Evolutionary conservation across 2,113 vertebrate species (phyloP), one percentile per base, ranked within the genome.

Genomic region (Origma solitaria): DNA sequence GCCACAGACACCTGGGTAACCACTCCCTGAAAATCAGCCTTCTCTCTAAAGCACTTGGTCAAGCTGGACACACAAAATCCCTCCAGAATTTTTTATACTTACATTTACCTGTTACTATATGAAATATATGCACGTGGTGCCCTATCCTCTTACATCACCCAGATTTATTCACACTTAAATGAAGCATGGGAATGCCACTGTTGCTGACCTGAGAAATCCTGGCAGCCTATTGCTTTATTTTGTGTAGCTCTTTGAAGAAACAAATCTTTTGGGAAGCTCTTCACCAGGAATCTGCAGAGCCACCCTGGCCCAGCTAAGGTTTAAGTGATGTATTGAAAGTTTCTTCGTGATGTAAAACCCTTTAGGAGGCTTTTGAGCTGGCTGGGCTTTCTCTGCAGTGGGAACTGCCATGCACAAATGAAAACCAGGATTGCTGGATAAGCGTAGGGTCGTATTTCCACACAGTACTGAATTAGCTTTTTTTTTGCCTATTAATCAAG

Each of bases 151-250:
- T 65, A 40, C 16, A 60, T 12, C 15, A 8, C 76, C 49, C 23
- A 33, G 53, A 73, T 58, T 72, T 76, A 82, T 51, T 84, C 40
- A 23, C 42, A 53, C 11, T 44, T 51, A 24, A 62, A 69, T 17
- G 23, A 37, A 82, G n/a, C 12, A 14, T 12, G 10, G 15, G 22
- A 11, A 16, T 0, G 5, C 18, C 54, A 1, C 49, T 38, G 1
- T 51, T 38, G 56, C 27, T 31, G 70, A 50, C 21, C 30, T 27
- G 53, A 69, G 54, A 27, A 60, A 53, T 21, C 28, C 49, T 40
- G 25, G 82, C 49, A 69, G 66, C 10, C 16, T 21, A 24, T 6
- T 38, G 56, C 42, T 90, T 72, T 23, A 7, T 37, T 85, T 27
- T 61, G 5, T 31, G 54, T 18, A 47, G 22, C 31, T 70, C 40